Conservation (phyloP, 2,888 invertebrate genomes). For the Aleiodes leptofemur region DNA sequence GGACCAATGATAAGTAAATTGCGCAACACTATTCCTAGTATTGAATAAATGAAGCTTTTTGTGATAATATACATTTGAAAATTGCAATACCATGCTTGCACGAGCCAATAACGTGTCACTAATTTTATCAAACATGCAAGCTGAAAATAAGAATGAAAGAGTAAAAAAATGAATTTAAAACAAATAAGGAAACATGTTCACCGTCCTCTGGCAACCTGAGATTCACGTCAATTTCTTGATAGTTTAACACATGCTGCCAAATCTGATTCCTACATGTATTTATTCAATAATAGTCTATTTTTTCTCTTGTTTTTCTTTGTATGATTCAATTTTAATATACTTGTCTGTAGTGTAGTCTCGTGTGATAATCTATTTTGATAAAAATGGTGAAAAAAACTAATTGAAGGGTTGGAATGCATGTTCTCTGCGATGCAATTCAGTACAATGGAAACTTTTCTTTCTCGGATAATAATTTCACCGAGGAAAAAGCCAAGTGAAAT, state of each 20-base stretch:
- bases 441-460: no score
- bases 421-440: no score
- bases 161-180: not conserved
- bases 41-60: slow-evolving; percentile 9
- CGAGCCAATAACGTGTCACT: not conserved
- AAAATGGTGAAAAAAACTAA: not conserved
- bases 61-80: not conserved
- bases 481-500: no score
- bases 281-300: not conserved
- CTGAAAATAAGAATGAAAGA: slow-evolving; percentile 4
- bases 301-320: not conserved
- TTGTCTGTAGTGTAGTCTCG: not conserved
- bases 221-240: slow-evolving; percentile 13
- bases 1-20: slow-evolving; percentile 63
- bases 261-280: not conserved
- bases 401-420: no score
- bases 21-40: slow-evolving; percentile 46
- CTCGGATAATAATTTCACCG: no score
- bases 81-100: slow-evolving; percentile 20
- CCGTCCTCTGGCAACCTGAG: slow-evolving; percentile 38
- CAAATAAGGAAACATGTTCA: slow-evolving; percentile 16
- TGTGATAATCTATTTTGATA: slow-evolving; percentile 46
- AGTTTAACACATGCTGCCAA: not conserved
- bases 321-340: slow-evolving; percentile 27
- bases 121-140: not conserved